phyloP scores from a whole-genome alignment of 2,888 invertebrate species.

The Bellardia bayeri region DNA sequence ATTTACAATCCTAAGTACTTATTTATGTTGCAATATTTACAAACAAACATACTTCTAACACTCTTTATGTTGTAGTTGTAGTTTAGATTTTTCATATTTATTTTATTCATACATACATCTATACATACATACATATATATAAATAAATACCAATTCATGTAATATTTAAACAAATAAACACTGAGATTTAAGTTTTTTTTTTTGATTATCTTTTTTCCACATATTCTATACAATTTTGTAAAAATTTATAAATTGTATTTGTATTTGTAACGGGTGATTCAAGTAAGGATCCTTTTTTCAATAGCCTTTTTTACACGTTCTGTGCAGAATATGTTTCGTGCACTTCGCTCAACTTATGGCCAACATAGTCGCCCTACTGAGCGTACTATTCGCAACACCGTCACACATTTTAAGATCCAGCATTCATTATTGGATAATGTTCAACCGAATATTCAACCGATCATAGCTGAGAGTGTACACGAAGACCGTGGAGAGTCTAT shows the following conservation, averaged over 20 bases:
- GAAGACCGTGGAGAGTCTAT: too few species aligned
- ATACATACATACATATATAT: not conserved
- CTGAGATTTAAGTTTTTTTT: slow-evolving; percentile 8
- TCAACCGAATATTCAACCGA: too few species aligned
- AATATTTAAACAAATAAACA: slow-evolving; percentile 14
- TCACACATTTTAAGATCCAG: too few species aligned
- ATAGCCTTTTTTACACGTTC: too few species aligned
- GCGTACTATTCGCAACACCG: too few species aligned
- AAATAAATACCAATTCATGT: slow-evolving; percentile 1
- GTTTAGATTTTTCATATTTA: not conserved
- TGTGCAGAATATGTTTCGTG: too few species aligned
- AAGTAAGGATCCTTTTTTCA: too few species aligned
- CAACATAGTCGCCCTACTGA: too few species aligned
- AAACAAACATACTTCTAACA: not conserved
- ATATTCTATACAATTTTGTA: not conserved
- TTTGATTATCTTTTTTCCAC: not conserved
- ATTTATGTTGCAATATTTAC: not conserved
- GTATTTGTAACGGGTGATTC: not conserved
- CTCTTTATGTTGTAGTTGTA: not conserved
- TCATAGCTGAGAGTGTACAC: too few species aligned
- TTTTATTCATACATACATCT: not conserved
- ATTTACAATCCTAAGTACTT: not conserved
- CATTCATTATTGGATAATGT: too few species aligned
- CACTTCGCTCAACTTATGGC: too few species aligned
- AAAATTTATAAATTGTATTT: not conserved